Evolutionary conservation across 2,113 vertebrate species (phyloP).

Genomic region (Trogon surrucura): DNA sequence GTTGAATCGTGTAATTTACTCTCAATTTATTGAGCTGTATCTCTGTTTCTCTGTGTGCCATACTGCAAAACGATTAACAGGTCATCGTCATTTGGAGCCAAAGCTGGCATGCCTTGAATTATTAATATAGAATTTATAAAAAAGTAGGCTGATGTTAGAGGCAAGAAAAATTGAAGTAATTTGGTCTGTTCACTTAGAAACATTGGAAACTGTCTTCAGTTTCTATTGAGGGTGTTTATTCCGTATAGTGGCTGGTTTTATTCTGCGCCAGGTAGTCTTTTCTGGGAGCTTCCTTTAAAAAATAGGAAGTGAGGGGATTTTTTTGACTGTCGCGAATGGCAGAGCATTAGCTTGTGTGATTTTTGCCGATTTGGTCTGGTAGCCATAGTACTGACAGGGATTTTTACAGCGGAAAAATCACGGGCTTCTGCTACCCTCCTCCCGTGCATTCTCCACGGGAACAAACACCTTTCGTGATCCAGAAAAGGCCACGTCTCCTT

Average conservation of each 20-base stretch:
- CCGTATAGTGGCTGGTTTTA: not conserved
- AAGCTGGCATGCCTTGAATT: not conserved
- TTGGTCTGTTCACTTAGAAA: not conserved
- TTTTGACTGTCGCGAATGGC: not conserved
- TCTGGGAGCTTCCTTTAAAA: not conserved
- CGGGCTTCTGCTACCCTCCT: conserved; percentile 22
- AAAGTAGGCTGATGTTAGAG: not conserved
- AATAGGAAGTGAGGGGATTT: not conserved
- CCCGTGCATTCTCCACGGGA: conserved; percentile 67
- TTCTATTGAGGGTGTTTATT: not conserved
- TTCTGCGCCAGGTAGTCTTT: not conserved
- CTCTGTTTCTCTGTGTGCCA: not conserved
- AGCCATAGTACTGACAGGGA: not conserved
- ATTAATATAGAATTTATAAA: not conserved
- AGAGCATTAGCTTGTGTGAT: not conserved
- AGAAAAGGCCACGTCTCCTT: conserved; percentile 40
- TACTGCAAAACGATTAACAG: not conserved
- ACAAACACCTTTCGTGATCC: conserved; percentile 49
- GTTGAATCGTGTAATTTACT: not conserved
- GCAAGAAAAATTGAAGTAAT: not conserved
- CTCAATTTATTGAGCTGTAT: not conserved
- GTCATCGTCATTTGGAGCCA: not conserved
- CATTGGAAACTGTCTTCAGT: not conserved
- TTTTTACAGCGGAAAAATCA: conserved; percentile 22
- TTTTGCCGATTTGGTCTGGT: not conserved